Evolutionary conservation across 2,113 vertebrate genomes (phyloP).

Genomic region (Osmerus mordax): DNA sequence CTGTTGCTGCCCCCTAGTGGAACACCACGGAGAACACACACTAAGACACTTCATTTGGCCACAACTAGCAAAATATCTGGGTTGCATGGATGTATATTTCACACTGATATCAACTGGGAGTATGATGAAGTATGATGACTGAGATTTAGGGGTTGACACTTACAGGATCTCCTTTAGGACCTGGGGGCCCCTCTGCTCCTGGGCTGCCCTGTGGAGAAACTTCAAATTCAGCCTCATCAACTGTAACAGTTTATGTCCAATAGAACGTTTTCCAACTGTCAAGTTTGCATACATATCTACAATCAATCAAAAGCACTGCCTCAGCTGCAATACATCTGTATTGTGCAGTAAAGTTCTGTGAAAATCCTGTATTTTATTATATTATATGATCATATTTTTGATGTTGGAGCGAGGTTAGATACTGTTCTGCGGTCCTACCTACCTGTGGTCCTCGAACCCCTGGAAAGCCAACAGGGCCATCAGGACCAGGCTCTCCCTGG

Average conservation of each 20-base stretch:
- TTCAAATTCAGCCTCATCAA: neutral
- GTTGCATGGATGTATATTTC: neutral
- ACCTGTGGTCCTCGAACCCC: conserved; percentile 62
- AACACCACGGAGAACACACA: conserved; percentile 9
- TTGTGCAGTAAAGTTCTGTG: too few species aligned
- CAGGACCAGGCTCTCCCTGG: conserved; percentile 67
- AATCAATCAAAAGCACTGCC: too few species aligned
- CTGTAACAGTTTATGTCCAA: too few species aligned
- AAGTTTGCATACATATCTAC: too few species aligned
- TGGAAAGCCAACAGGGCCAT: conserved; percentile 51
- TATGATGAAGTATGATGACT: neutral
- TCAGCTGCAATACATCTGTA: too few species aligned
- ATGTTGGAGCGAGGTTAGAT: neutral
- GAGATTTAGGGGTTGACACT: conserved; percentile 31
- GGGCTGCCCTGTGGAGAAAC: conserved; percentile 58
- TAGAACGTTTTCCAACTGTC: too few species aligned
- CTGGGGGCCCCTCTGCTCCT: conserved; percentile 58
- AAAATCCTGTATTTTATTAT: too few species aligned
- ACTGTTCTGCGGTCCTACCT: conserved; percentile 53
- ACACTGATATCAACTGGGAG: neutral
- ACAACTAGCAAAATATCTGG: too few species aligned
- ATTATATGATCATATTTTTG: neutral
- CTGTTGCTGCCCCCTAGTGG: conserved; percentile 56
- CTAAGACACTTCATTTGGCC: neutral
- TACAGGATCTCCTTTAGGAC: conserved; percentile 69